A percentile compares a stretch with the other conserved stretches of the same genome.
Conservation (phyloP, 2,888 invertebrate species). For the Apocheima hispidaria region DNA sequence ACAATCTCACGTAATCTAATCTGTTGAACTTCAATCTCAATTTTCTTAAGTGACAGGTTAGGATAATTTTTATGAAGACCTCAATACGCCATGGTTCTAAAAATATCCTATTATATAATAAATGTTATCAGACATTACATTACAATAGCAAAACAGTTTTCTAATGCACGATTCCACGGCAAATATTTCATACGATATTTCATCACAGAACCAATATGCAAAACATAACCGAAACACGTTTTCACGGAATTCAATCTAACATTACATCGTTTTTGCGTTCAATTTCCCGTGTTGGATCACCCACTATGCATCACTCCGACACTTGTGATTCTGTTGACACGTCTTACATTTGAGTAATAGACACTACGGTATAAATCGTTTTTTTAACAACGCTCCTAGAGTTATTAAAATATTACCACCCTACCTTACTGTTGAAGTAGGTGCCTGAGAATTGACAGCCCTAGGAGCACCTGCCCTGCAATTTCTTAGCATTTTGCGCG, state of each 20-base stretch:
- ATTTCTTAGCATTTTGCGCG: slow-evolving; percentile 29
- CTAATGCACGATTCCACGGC: neutral
- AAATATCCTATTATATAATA: no score
- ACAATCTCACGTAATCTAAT: no score
- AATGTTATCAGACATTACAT: neutral
- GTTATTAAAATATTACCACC: neutral
- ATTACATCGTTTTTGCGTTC: slow-evolving; percentile 35
- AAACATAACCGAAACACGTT: slow-evolving; percentile 21
- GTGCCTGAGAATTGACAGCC: no score
- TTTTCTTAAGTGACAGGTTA: no score
- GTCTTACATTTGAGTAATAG: slow-evolving; percentile 29
- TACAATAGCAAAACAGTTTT: neutral
- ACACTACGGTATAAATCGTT: neutral
- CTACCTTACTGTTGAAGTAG: neutral
- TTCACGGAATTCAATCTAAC: slow-evolving; percentile 29
- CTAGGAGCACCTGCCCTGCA: slow-evolving; percentile 16
- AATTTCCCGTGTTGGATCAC: slow-evolving; percentile 45
- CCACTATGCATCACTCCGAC: slow-evolving; percentile 45
- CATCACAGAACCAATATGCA: slow-evolving; percentile 24
- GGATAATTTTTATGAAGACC: no score
- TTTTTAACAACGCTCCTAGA: neutral
- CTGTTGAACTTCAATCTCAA: no score
- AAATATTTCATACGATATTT: slow-evolving; percentile 22
- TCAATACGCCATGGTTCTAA: no score
- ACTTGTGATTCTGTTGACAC: slow-evolving; percentile 3